Percentiles rank a stretch among this genome's conserved stretches.
Evolutionary conservation across 2,797 vertebrate genomes (phyloP).

Genomic region (Tauraco hartlaubi): DNA sequence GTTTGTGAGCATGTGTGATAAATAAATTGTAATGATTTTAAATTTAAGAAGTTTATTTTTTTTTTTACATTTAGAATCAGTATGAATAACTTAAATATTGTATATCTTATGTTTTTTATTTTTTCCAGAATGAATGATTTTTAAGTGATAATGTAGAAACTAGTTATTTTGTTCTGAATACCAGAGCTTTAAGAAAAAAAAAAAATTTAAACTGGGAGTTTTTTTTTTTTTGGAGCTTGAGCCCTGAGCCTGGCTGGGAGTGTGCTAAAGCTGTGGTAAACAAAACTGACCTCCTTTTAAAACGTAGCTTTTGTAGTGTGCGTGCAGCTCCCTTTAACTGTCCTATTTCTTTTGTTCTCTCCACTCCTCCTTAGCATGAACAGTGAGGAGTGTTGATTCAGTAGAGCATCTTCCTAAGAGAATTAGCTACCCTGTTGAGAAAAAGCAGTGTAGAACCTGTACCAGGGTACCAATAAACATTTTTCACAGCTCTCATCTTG

Average conservation of each 20-base stretch:
- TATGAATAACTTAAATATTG: background rate
- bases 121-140: background rate
- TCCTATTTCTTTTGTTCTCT: background rate
- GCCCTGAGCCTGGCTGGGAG: background rate
- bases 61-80: background rate
- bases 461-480: background rate
- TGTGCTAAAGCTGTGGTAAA: background rate
- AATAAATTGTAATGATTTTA: background rate
- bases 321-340: background rate
- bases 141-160: background rate
- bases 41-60: background rate
- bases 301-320: background rate
- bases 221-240: background rate
- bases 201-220: rapidly evolving
- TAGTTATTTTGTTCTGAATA: background rate
- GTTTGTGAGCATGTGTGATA: background rate
- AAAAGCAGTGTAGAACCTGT: background rate
- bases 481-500: background rate
- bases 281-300: background rate
- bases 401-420: background rate
- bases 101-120: background rate
- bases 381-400: background rate
- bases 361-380: background rate
- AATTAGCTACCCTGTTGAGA: background rate
- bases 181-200: background rate